Evolutionary conservation across 2,888 invertebrate species (phyloP), one percentile per base, ranked within the genome.

Genomic region (Watsonalla cultraria): DNA sequence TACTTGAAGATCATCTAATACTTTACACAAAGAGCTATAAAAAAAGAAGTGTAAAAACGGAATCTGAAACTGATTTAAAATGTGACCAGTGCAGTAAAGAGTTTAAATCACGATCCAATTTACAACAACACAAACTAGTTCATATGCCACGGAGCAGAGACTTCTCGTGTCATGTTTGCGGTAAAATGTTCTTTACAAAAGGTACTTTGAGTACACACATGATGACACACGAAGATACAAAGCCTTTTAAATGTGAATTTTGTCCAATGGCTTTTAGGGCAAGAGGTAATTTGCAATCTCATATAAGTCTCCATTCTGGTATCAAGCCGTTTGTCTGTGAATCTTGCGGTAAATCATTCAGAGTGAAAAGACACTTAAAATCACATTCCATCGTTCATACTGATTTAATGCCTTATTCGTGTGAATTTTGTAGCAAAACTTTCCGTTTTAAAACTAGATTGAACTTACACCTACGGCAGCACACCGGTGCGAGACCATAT

Each of bases 141-240:
- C 90, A 92, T 54, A 92, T 87, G 52, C 89, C 90, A 60, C 81
- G 88, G 0, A 80, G 79, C 8, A 68, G 86, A 62, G 81, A 90
- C 13, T 90, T 87, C 47, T 82, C 90, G 0, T 90, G 90, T 56
- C 90, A 90, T 49, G 61, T 90, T 0, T 90, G 90, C 6, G 90
- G 90, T 0, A 90, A 90, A 68, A 90, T 88, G 88, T 90, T 90
- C 61, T 90, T 82, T 34, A 90, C 88, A 0, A 90, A 90, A 73
- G 90, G 90, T 0, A 84, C 90, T 0, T 58, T 90, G 0, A 77
- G 83, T 5, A 86, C 86, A 0, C 90, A 90, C 51, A 85, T 90
- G 78, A 66, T 78, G 52, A 87, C 82, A 0, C 90, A 90, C 45
- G 88, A 90, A 45, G 88, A 88, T 0, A 70, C 75, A 0, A 89